Evolutionary conservation across 2,888 invertebrate genomes (phyloP), one percentile per base, ranked within the genome.

Genomic region (Plebejus anna): DNA sequence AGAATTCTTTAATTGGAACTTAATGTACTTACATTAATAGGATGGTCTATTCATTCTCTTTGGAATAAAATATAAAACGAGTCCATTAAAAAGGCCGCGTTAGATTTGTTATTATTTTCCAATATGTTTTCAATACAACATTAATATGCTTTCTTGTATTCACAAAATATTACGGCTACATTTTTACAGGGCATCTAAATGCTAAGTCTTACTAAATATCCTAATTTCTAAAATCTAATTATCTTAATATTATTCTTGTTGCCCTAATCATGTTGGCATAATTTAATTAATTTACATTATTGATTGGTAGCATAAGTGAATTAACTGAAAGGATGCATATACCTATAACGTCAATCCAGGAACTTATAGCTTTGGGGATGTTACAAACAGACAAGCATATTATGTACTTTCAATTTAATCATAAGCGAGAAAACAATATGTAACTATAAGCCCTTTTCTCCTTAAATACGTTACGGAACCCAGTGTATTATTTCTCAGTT

Each of bases 401-500:
- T 51, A 47, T 11, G 1, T 13, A 51, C 11, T 13, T 4, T 13
- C 51, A 51, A 3, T 42, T 42, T 42, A 42, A 13, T 51, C 4
- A 51, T 13, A 13, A 13, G 51, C 51, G 51, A 13, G 13, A 13
- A 42, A 70, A n/a, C 36, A 36, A 38, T 70, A n/a, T 16, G n/a
- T 70, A 16, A 13, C 3, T 13, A 11, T 70, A 4, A 7, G 16
- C 47, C 47, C 47, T 55, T 16, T 55, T 38, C 5, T 42, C 32
- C 4, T 22, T 9, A 59, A 61, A 16, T 36, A 38, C 42, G 57
- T 61, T 66, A 59, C 61, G 61, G 66, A 75, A 66, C 66, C 75
- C 22, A 28, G 9, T 28, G 22, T 75, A 32, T 38, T 61, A 75
- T 55, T 3, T 75, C n/a, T 22, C 11, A 66, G 16, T 79, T 81